Percentiles rank a stretch among this genome's conserved stretches.
These are phyloP conservation scores for Epinephelus coioides DNA, from an alignment of 2,797 vertebrate species.

Conservation along the genomic window DNA sequence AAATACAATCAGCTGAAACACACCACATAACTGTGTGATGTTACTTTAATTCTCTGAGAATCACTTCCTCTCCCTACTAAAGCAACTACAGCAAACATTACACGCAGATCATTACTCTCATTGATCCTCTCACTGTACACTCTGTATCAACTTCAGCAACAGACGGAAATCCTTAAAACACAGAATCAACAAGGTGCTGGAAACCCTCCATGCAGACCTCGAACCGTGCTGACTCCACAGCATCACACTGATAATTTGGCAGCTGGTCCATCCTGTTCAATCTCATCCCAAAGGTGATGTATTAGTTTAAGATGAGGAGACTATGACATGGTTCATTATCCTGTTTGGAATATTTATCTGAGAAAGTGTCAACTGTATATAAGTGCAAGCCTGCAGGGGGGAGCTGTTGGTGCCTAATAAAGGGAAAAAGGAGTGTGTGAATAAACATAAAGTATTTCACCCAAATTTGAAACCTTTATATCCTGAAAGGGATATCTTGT, in stretches of 20 bases:
- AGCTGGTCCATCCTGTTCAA: conserved; percentile 15
- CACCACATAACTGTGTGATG: not conserved
- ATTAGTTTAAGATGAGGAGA: conserved; percentile 23
- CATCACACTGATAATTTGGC: conserved; percentile 15
- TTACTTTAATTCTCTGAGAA: not conserved
- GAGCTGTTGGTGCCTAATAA: not conserved
- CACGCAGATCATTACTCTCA: not conserved
- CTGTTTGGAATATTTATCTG: not conserved
- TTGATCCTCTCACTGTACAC: not conserved
- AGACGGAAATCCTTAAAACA: conserved; percentile 5
- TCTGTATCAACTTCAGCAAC: not conserved
- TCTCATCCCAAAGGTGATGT: conserved; percentile 7
- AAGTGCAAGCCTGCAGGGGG: not conserved
- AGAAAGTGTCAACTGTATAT: not conserved
- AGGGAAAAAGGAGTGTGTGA: not conserved
- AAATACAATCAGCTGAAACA: not conserved
- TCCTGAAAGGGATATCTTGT: not conserved
- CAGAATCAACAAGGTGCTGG: conserved; percentile 24
- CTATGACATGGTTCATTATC: not conserved
- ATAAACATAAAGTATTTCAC: not conserved
- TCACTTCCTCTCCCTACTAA: not conserved
- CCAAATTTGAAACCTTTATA: not conserved
- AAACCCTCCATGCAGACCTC: conserved; percentile 24
- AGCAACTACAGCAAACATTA: not conserved
- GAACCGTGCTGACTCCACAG: conserved; percentile 26